Conservation (phyloP, 1,140 invertebrate species). For the Apis mellifera region DNA sequence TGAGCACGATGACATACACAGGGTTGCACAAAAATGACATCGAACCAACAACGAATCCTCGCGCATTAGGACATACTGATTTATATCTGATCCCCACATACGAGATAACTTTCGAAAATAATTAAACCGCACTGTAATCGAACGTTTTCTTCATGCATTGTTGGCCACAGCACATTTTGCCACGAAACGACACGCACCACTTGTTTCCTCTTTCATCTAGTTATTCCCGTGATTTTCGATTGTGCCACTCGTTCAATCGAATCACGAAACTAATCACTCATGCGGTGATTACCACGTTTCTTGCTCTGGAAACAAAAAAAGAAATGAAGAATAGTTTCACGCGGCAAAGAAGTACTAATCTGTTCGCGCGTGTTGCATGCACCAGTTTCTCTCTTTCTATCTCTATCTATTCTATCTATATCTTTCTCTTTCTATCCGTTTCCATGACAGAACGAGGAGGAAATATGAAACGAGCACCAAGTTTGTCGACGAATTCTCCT, state of each 20-base stretch:
- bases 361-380: background rate
- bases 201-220: background rate
- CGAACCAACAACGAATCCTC: background rate
- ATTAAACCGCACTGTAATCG: background rate
- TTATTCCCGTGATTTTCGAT: background rate
- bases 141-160: slow-evolving; percentile 70
- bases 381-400: background rate
- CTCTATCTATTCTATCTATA: background rate
- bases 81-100: no score
- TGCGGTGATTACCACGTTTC: background rate
- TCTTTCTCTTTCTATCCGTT: background rate
- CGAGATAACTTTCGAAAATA: no score
- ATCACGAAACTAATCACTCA: background rate
- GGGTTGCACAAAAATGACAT: background rate
- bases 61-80: background rate
- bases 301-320: slow-evolving; percentile 4
- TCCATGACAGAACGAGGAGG: background rate
- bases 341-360: background rate
- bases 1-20: background rate
- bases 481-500: slow-evolving; percentile 7
- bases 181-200: background rate
- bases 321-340: background rate
- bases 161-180: slow-evolving; percentile 64
- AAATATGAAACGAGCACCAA: background rate
- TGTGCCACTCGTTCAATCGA: background rate